These are phyloP conservation scores for Thelaira solivaga DNA, from an alignment of 2,888 invertebrate genomes.

Conservation along the genomic window DNA sequence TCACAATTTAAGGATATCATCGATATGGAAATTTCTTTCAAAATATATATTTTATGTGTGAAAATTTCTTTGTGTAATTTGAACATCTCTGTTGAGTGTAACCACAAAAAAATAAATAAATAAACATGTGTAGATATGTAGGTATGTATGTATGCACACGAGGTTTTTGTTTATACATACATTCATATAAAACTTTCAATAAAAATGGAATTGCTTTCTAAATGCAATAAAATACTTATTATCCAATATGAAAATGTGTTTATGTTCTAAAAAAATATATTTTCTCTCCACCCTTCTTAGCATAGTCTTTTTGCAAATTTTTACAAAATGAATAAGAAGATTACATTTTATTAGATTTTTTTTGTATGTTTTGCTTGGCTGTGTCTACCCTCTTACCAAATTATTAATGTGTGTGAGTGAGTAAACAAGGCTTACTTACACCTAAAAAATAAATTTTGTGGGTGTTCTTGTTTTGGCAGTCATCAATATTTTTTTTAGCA, in stretches of 20 bases:
- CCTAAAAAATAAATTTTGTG: neutral
- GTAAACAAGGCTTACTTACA: neutral
- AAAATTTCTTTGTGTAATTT: neutral
- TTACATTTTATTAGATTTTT: slow-evolving; percentile 54
- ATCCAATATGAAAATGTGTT: slow-evolving; percentile 72
- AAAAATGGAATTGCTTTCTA: slow-evolving; percentile 57
- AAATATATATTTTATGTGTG: neutral
- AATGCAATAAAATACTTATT: slow-evolving; percentile 58
- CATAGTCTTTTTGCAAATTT: slow-evolving; percentile 72
- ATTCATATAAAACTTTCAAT: slow-evolving; percentile 34
- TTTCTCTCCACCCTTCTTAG: slow-evolving; percentile 25
- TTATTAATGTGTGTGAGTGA: neutral
- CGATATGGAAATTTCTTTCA: slow-evolving; percentile 1
- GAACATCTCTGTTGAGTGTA: slow-evolving; percentile 5
- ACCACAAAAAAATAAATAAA: too few species aligned
- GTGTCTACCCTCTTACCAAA: slow-evolving; percentile 1
- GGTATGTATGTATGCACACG: neutral
- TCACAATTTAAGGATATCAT: slow-evolving; percentile 13
- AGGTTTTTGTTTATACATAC: slow-evolving; percentile 12
- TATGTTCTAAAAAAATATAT: slow-evolving; percentile 66
- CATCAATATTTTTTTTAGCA: neutral
- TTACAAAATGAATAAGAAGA: slow-evolving; percentile 72
- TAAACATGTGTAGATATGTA: neutral
- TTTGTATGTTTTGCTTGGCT: slow-evolving; percentile 28
- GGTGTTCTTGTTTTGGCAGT: neutral